Conservation (phyloP, 2,113 vertebrate species). For the Gymnarchus niloticus region DNA sequence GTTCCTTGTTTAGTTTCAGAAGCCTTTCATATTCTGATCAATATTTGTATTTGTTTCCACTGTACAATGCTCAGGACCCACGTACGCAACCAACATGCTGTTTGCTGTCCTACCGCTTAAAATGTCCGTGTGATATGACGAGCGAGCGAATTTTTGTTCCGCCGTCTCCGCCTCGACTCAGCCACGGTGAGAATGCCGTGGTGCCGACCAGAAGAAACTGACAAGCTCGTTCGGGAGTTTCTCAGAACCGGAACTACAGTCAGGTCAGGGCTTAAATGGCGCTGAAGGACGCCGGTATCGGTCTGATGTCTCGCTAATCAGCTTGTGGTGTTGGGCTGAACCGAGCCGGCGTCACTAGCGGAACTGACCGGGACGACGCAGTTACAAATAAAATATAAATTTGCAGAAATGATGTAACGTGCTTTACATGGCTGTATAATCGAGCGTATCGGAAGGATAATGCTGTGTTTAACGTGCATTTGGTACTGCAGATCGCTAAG, state of each 20-base stretch:
- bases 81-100: too few species aligned
- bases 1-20: too few species aligned
- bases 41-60: neutral
- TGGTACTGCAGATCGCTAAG: neutral
- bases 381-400: neutral
- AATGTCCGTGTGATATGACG: conserved; percentile 39
- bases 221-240: conserved; percentile 67
- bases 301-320: neutral
- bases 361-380: neutral
- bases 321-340: neutral
- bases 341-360: neutral
- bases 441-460: neutral
- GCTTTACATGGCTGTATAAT: neutral
- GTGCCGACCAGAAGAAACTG: conserved; percentile 53
- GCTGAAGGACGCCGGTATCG: neutral
- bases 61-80: too few species aligned
- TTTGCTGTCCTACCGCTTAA: neutral
- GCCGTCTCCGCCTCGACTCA: neutral
- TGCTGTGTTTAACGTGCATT: neutral
- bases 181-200: conserved; percentile 52
- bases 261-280: conserved; percentile 60
- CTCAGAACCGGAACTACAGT: conserved; percentile 61
- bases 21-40: neutral
- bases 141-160: conserved; percentile 42
- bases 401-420: neutral